These are phyloP conservation scores for Chlorops oryzae DNA, from an alignment of 1,140 invertebrate species.

Conservation along the genomic window DNA sequence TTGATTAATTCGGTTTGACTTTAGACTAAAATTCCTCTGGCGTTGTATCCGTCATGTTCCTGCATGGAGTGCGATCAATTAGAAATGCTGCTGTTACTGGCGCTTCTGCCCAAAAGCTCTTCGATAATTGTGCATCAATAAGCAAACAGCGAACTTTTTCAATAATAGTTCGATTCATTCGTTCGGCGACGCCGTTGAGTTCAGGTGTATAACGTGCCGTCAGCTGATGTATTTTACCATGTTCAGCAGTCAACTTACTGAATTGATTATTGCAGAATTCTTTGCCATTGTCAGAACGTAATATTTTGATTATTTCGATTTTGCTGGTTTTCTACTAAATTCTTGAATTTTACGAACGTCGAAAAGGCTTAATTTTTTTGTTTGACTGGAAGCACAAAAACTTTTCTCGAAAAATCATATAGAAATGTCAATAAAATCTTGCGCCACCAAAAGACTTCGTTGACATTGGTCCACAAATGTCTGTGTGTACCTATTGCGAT, in stretches of 20 bases:
- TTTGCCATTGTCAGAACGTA: slow-evolving; percentile 31
- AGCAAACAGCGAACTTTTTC: slow-evolving; percentile 25
- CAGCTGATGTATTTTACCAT: slow-evolving; percentile 15
- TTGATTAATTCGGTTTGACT: slow-evolving; percentile 24
- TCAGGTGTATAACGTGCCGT: slow-evolving; percentile 28
- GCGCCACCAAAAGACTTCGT: too few species aligned
- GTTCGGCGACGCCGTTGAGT: slow-evolving; percentile 35
- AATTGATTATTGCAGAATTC: slow-evolving; percentile 29
- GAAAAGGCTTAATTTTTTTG: slow-evolving; percentile 26
- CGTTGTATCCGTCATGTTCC: slow-evolving; percentile 12
- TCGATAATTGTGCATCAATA: slow-evolving; percentile 32
- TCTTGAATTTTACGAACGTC: slow-evolving; percentile 27
- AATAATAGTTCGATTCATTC: slow-evolving; percentile 26
- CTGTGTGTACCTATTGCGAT: too few species aligned
- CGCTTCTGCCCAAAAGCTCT: slow-evolving; percentile 49
- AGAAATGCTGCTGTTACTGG: slow-evolving; percentile 24
- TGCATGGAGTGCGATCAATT: slow-evolving; percentile 16
- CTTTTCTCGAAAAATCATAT: too few species aligned
- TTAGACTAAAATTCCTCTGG: slow-evolving; percentile 35
- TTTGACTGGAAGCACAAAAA: slow-evolving; percentile 29
- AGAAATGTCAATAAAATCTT: too few species aligned
- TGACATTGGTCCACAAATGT: too few species aligned
- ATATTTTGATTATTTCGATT: slow-evolving; percentile 22
- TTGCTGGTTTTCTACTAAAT: slow-evolving; percentile 28
- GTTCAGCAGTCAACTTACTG: slow-evolving; percentile 9